These are phyloP conservation scores for Bombyx mandarina DNA, from an alignment of 1,140 invertebrate species.

Conservation along the genomic window DNA sequence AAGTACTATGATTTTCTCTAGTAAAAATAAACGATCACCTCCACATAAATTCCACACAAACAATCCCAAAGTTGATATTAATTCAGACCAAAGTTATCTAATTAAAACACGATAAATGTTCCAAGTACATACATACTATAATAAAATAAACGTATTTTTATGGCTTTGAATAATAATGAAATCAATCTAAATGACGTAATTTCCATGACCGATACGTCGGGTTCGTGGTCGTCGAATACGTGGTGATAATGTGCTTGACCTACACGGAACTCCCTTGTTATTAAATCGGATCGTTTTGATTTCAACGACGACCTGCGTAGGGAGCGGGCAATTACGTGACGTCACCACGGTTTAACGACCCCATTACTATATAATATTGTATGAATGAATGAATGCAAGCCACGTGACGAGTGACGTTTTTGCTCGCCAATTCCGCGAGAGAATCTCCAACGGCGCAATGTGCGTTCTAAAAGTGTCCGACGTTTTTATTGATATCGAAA, in stretches of 20 bases:
- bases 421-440: constrained; percentile 25
- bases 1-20: too few species aligned
- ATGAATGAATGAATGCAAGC: constrained; percentile 65
- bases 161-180: too few species aligned
- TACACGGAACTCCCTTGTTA: constrained; percentile 65
- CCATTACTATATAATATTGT: constrained; percentile 60
- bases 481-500: not conserved
- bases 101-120: too few species aligned
- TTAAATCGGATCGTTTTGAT: constrained; percentile 65
- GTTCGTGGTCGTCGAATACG: not conserved
- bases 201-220: too few species aligned
- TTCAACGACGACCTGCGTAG: constrained; percentile 54
- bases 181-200: too few species aligned
- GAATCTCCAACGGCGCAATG: not conserved
- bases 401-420: constrained; percentile 59
- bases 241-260: constrained; percentile 62
- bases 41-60: too few species aligned
- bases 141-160: too few species aligned
- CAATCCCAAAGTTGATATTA: too few species aligned
- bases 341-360: constrained; percentile 67
- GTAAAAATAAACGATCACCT: too few species aligned
- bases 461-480: not conserved
- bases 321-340: constrained; percentile 68
- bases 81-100: too few species aligned
- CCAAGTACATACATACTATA: too few species aligned